Evolutionary conservation across 2,113 vertebrate genomes (phyloP), one percentile per base, ranked within the genome.

Genomic region (Micromys minutus): DNA sequence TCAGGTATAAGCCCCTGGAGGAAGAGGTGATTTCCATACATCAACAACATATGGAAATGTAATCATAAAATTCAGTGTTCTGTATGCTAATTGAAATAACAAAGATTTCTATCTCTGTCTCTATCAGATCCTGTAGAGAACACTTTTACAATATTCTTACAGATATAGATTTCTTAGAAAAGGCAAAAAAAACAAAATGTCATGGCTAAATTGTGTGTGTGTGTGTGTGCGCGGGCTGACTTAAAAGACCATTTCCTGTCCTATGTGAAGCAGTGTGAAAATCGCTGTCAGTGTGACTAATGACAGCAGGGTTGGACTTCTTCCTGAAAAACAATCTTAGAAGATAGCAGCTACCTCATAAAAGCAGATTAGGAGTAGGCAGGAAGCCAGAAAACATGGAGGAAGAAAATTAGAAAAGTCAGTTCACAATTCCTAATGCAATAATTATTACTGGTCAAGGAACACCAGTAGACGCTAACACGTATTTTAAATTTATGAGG

Each of bases 391-490:
- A 89, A 77, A 96, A 61, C 83, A 93, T 2, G 5, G 81, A 92
- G 61, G 26, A 95, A 76, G 83, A 90, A 88, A 88, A 75, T 87
- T 52, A 94, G 89, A 88, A 90, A 95, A 89, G 72, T 36, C 0
- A 42, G n/a, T 94, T 83, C 92, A 65, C 11, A 92, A 59, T 7
- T 13, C 31, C 22, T 34, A 81, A 16, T 6, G 16, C 59, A 95
- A 39, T 55, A 72, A 92, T 0, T 52, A 89, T 65, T 80, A n/a
- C n/a, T 65, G 88, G 39, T 29, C 36, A 95, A 90, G 24, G 7
- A n/a, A 50, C 76, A 90, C 81, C 67, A 90, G 39, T 19, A 52
- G 15, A 71, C 29, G 8, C 57, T 63, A 85, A 69, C n/a, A 85
- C 83, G 13, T 42, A 71, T 81, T 96, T 75, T 72, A 71, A 93